Conservation (phyloP, 2,888 invertebrate species). For the Andrena camellia region DNA sequence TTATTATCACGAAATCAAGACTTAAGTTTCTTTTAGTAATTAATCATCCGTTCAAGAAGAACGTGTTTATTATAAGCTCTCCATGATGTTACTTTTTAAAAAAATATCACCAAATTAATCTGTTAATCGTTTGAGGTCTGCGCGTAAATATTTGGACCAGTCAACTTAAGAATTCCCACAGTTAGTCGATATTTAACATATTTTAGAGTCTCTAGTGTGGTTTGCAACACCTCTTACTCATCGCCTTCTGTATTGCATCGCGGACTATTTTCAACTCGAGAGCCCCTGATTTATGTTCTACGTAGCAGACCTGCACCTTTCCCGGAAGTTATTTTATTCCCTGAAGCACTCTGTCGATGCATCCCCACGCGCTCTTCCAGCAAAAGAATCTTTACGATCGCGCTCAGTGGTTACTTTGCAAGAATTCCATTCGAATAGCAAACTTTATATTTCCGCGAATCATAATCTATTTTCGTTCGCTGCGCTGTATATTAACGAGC, state of each 20-base stretch:
- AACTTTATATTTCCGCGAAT: neutral
- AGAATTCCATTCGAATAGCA: neutral
- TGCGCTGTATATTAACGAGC: no score
- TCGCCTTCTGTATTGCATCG: conserved; percentile 30
- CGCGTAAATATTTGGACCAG: neutral
- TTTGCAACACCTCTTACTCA: conserved; percentile 1
- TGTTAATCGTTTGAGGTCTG: no score
- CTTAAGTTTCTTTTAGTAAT: no score
- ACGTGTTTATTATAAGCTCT: no score
- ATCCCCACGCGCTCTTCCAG: neutral
- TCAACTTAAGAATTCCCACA: neutral
- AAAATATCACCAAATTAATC: no score
- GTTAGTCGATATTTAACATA: neutral
- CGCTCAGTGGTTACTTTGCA: neutral
- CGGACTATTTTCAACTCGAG: conserved; percentile 48
- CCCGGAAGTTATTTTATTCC: conserved; percentile 30
- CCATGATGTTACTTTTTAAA: no score
- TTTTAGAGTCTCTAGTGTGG: neutral
- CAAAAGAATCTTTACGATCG: neutral
- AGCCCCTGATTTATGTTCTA: conserved; percentile 29
- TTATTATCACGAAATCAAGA: no score
- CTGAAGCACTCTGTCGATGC: conserved; percentile 1
- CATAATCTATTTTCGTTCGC: neutral
- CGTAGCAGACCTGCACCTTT: conserved; percentile 20
- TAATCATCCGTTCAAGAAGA: no score